phyloP scores from a whole-genome alignment of 1,140 invertebrate genomes.

The Macrobrachium nipponense region DNA sequence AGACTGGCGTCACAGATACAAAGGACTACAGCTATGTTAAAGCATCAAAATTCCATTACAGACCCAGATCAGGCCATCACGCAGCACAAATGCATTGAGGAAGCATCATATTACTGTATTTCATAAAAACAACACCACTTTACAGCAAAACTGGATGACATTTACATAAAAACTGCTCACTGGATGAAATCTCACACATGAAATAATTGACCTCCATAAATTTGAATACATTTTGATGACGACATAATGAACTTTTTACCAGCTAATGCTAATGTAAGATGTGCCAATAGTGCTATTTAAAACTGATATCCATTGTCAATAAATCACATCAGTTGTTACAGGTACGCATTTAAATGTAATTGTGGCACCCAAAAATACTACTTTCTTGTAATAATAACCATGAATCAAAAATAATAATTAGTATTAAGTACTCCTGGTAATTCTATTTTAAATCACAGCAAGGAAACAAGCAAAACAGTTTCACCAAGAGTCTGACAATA shows the following conservation, averaged over 20 bases:
- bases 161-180: conserved; percentile 35
- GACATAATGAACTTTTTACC: conserved; percentile 48
- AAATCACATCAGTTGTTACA: neutral
- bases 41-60: conserved; percentile 51
- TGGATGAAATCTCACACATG: conserved; percentile 21
- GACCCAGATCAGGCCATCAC: conserved; percentile 35
- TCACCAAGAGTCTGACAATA: conserved; percentile 52
- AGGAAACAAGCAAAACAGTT: conserved; percentile 55
- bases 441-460: conserved; percentile 39
- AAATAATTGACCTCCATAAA: conserved; percentile 35
- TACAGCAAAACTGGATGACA: conserved; percentile 42
- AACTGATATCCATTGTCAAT: conserved; percentile 16
- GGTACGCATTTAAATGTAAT: conserved; percentile 33
- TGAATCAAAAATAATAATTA: conserved; percentile 40
- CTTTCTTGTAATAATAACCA: conserved; percentile 13
- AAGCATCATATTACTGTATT: conserved; percentile 47
- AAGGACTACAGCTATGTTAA: conserved; percentile 51
- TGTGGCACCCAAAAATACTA: conserved; percentile 31
- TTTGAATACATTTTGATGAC: conserved; percentile 14
- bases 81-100: conserved; percentile 56
- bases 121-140: conserved; percentile 45
- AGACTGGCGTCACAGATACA: conserved; percentile 46
- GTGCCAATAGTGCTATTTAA: conserved; percentile 54
- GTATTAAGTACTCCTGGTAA: conserved; percentile 50
- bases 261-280: conserved; percentile 49